Conservation (phyloP, 2,888 invertebrate species). For the Brachylomia viminalis region DNA sequence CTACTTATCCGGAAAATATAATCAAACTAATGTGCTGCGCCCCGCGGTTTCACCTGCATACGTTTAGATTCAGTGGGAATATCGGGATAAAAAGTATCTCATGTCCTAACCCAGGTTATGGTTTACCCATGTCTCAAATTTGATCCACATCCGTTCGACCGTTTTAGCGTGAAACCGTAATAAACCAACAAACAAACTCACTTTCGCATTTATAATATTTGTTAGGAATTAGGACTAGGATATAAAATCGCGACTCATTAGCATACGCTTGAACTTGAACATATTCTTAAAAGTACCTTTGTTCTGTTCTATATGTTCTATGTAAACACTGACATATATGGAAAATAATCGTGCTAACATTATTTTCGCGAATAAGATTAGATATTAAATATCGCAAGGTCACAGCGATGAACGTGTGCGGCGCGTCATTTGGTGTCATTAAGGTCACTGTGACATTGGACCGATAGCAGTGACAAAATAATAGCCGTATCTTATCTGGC, state of each 20-base stretch:
- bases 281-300: slow-evolving; percentile 42
- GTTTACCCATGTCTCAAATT: too few relatives aligned
- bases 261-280: slow-evolving; percentile 45
- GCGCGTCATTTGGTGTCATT: slow-evolving; percentile 89
- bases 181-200: too few relatives aligned
- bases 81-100: too few relatives aligned
- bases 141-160: too few relatives aligned
- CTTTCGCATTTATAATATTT: too few relatives aligned
- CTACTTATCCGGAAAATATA: slow-evolving; percentile 8
- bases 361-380: slow-evolving; percentile 87
- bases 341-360: slow-evolving; percentile 76
- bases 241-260: slow-evolving; percentile 8
- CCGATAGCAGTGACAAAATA: slow-evolving; percentile 89
- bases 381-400: slow-evolving; percentile 88
- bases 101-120: too few relatives aligned
- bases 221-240: too few relatives aligned
- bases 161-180: too few relatives aligned
- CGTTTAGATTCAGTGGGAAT: too few relatives aligned
- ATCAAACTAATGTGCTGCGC: neutral
- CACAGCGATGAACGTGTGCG: slow-evolving; percentile 82
- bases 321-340: slow-evolving; percentile 65
- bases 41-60: too few relatives aligned
- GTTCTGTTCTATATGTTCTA: slow-evolving; percentile 46
- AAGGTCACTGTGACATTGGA: slow-evolving; percentile 90
- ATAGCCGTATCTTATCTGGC: slow-evolving; percentile 89